Evolutionary conservation across 2,888 invertebrate species (phyloP).

Genomic region (Lasioglossum villosulum): DNA sequence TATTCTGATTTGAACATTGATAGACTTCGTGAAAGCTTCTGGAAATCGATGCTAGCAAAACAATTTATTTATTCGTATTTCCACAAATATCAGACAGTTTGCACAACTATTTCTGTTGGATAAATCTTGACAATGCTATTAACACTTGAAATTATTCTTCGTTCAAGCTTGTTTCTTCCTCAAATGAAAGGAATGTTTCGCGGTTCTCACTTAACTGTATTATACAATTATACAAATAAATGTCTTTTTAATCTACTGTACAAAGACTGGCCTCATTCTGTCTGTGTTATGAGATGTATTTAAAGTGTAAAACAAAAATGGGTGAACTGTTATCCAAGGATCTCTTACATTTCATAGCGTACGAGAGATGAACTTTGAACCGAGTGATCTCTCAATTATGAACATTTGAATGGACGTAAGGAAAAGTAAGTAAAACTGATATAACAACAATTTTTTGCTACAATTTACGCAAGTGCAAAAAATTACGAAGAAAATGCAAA

Average conservation of each 20-base stretch:
- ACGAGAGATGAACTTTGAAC: too few species aligned
- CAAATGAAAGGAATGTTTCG: not conserved
- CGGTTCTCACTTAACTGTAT: not conserved
- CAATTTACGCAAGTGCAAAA: not conserved
- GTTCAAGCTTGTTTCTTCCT: not conserved
- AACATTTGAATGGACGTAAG: too few species aligned
- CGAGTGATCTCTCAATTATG: too few species aligned
- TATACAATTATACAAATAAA: too few species aligned
- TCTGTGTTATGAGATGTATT: too few species aligned
- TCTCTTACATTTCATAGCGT: too few species aligned
- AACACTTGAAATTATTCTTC: not conserved
- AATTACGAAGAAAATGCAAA: not conserved
- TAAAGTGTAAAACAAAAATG: too few species aligned
- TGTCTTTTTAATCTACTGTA: too few species aligned
- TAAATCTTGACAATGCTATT: not conserved
- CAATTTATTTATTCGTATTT: not conserved
- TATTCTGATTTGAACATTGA: slow-evolving; percentile 14
- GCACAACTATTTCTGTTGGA: not conserved
- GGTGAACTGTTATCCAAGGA: too few species aligned
- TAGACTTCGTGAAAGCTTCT: not conserved
- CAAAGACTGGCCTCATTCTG: too few species aligned
- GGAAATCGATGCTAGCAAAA: not conserved
- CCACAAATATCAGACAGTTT: not conserved
- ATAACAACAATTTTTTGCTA: too few species aligned
- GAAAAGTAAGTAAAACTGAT: too few species aligned